A percentile compares a stretch with the other conserved stretches of the same genome.
These are phyloP conservation scores for Sebastes hubbsi DNA, from an alignment of 2,797 vertebrate genomes.

Conservation along the genomic window DNA sequence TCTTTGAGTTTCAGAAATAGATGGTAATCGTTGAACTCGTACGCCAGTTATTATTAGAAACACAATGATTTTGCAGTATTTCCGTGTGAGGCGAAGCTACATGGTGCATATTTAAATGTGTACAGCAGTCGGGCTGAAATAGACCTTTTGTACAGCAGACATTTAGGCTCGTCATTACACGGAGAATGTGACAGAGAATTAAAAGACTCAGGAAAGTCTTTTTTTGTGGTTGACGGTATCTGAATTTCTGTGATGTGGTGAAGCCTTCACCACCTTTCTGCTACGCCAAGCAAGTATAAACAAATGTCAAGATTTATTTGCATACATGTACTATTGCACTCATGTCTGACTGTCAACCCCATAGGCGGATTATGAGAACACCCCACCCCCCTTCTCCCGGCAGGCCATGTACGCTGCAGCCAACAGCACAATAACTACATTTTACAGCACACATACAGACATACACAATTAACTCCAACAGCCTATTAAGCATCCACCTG, in stretches of 20 bases:
- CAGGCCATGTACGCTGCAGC: neutral
- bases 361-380: no score
- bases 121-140: neutral
- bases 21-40: constrained; percentile 14
- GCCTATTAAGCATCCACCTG: neutral
- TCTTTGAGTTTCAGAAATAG: constrained; percentile 40
- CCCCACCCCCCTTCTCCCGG: no score
- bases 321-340: neutral
- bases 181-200: neutral
- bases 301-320: neutral
- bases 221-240: neutral
- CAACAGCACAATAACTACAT: neutral
- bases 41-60: neutral
- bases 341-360: neutral
- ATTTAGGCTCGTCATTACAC: neutral
- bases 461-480: neutral
- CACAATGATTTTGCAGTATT: neutral
- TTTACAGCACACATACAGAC: neutral
- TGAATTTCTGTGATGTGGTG: neutral
- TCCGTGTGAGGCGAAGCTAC: neutral
- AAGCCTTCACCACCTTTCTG: neutral
- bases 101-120: neutral
- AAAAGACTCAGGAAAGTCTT: neutral
- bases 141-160: neutral
- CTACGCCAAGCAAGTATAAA: neutral